Evolutionary conservation across 2,113 vertebrate species (phyloP), one percentile per base, ranked within the genome.

Genomic region (Callithrix jacchus): DNA sequence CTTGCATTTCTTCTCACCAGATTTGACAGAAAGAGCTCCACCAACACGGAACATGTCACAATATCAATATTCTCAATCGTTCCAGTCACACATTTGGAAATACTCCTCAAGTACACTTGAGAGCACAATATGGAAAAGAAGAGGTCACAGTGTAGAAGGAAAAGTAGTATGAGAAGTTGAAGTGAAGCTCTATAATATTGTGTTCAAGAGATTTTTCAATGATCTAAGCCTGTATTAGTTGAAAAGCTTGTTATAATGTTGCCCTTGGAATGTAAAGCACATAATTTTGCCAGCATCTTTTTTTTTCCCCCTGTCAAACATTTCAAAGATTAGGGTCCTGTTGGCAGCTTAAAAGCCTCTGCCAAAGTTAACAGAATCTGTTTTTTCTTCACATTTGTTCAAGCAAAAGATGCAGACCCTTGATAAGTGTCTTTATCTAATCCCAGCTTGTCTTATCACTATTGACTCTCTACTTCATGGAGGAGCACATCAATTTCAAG

Each of bases 201-300:
- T 30, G 2, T 58, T 73, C 74, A 54, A 45, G 42, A 93, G 45
- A 37, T 18, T 47, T 97, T 92, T 52, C 16, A 66, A 14, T 92
- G 88, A 95, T 87, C 85, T 82, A 89, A 70, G 0, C 42, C 58
- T 83, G 3, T 21, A 45, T 11, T 88, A 25, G 8, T 42, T 79
- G 21, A 94, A 96, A 95, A 17, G 4, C 54, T 0, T 16, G 2
- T 37, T 94, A 83, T 58, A 96, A 93, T 95, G 90, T 91, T 96
- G 35, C 68, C 86, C n/a, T 97, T 94, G 76, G 95, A 97, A 92
- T 77, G 18, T 0, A 77, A 86, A 97, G 74, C 40, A 94, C 94
- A 13, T 94, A 86, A 91, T 97, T 96, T 97, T 92, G 0, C 40
- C 25, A 86, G 42, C 16, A 32, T 79, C 40, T 6, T 20, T 13